Percentiles rank a stretch among this genome's conserved stretches.
Evolutionary conservation across 2,113 vertebrate species (phyloP).

Genomic region (Calyptommatus sinebrachiatus): DNA sequence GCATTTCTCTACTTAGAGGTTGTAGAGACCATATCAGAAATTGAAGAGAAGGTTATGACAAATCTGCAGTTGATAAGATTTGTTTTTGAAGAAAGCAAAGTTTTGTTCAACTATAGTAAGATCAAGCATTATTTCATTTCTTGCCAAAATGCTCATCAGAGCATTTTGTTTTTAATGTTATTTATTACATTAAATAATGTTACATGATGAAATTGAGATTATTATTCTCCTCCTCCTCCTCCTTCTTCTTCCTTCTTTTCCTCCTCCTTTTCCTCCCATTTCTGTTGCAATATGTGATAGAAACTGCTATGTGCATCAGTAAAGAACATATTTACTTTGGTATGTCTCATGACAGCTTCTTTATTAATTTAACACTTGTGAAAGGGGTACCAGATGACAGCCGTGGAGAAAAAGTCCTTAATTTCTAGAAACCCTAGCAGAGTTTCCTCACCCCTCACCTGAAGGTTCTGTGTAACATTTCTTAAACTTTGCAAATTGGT

Average conservation of each 20-base stretch:
- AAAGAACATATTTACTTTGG: conserved; percentile 70
- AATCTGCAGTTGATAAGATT: not conserved
- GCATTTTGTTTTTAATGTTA: not conserved
- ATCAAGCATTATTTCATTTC: not conserved
- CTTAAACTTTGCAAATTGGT: conserved; percentile 53
- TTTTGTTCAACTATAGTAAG: not conserved
- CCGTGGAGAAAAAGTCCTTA: conserved; percentile 56
- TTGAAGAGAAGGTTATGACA: not conserved
- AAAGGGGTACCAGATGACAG: conserved; percentile 65
- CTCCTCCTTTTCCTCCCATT: too few species aligned
- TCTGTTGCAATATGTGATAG: conserved; percentile 66
- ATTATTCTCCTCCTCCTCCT: too few species aligned
- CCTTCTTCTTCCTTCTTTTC: too few species aligned
- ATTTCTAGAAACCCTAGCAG: conserved; percentile 51
- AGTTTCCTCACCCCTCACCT: conserved; percentile 48
- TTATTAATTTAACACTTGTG: conserved; percentile 64
- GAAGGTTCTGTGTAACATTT: conserved; percentile 44
- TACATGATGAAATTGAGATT: conserved; percentile 52
- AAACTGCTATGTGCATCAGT: conserved; percentile 69
- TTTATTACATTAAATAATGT: conserved; percentile 31
- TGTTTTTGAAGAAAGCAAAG: not conserved
- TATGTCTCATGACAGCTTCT: conserved; percentile 70
- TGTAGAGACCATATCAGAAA: not conserved
- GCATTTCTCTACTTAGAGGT: not conserved
- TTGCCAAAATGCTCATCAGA: not conserved